Conservation (phyloP, 2,113 vertebrate genomes). For the Burhinus bistriatus region DNA sequence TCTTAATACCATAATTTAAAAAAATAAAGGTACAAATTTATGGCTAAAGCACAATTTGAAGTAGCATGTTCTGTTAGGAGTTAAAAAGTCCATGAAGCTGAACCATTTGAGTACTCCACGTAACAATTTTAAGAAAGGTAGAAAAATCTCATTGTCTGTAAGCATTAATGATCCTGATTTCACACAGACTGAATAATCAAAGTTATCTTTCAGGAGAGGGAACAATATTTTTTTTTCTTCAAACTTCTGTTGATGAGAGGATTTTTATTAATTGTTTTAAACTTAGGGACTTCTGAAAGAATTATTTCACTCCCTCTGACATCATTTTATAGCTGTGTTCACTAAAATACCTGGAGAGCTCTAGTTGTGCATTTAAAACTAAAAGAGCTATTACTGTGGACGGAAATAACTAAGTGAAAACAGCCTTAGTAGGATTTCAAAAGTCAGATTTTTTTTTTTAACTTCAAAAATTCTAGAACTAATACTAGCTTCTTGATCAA, state of each 20-base stretch:
- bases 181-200: not conserved
- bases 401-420: not conserved
- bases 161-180: not conserved
- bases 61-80: not conserved
- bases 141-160: not conserved
- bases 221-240: not conserved
- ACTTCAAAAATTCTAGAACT: not conserved
- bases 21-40: not conserved
- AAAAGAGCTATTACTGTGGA: not conserved
- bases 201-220: not conserved
- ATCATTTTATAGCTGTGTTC: not conserved
- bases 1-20: not conserved
- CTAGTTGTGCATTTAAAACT: not conserved
- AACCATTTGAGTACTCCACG: not conserved
- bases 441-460: not conserved
- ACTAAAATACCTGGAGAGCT: not conserved
- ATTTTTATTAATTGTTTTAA: not conserved
- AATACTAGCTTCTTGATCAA: not conserved
- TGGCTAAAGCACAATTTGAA: not conserved
- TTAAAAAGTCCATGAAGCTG: not conserved
- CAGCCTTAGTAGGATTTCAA: not conserved
- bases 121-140: not conserved
- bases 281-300: not conserved
- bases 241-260: not conserved
- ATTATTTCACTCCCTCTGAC: not conserved